Base-by-base conservation (phyloP, 2,113 vertebrate species). In the Pteronura brasiliensis region DNA sequence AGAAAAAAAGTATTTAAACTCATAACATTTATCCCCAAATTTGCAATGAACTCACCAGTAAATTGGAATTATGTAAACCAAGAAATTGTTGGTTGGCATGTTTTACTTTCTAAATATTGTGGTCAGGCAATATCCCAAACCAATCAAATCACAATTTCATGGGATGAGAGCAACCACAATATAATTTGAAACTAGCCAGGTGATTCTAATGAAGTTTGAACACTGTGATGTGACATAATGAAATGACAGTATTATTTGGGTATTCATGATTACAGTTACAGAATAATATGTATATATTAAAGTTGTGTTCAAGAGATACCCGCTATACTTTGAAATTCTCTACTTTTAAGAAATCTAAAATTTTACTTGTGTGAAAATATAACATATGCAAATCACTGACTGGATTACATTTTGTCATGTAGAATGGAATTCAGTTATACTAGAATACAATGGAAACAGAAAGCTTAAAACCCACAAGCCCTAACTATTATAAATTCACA, bases 401-500 rank as follows among this genome's bases (percentile, higher is more conserved):
- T 21, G 5, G 20, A 39, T 82, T 69, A 47, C 47, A 95, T 87
- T 96, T 98, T 97, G 89, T 97, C 87, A 82, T 74, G 18, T 1
- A 0, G 49, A 96, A 97, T 92, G 88, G 6, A 92, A 52, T 42
- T 86, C 3, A 65, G 25, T 85, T 86, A 10, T 82, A 3, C 59
- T 98, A 8, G 74, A 96, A 93, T 96, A 96, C 0, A 0, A 94
- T 74, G 74, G 67, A 95, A 98, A 97, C 11, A 95, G 27, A 90
- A 88, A 95, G 49, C 90, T 97, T 93, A 95, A 84, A 98, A 98
- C 61, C 92, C 95, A 93, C 57, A 17, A 97, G 92, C 88, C 80
- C 49, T 92, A 98, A 96, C 94, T 98, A 97, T 72, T 91, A 86
- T 93, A 98, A 98, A 98, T 79, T 93, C 97, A 98, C 97, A 98